A percentile compares a stretch with the other conserved stretches of the same genome.
These are phyloP conservation scores for Hippasteria phrygiana DNA, from an alignment of 53 echinoderm and acorn worm genomes.

Conservation along the genomic window DNA sequence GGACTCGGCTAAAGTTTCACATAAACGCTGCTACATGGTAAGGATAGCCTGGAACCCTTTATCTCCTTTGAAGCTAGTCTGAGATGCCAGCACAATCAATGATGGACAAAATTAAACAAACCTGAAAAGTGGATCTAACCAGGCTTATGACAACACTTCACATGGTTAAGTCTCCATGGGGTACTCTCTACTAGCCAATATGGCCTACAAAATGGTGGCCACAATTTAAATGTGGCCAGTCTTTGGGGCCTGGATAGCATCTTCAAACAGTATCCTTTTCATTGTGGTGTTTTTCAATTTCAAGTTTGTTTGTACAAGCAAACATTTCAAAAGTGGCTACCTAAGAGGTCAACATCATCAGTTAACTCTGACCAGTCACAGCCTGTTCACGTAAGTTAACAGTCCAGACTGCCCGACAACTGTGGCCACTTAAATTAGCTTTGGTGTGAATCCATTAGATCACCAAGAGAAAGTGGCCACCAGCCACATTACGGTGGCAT, in stretches of 20 bases:
- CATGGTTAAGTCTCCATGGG: slow-evolving; percentile 6
- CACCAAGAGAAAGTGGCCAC: neutral
- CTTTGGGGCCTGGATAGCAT: neutral
- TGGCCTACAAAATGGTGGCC: neutral
- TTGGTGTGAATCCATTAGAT: no score
- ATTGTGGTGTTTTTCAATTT: no score
- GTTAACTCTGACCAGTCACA: no score
- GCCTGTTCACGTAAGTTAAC: no score
- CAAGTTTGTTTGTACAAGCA: no score
- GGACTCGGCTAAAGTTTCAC: no score
- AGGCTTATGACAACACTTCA: slow-evolving; percentile 10
- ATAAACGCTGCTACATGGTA: no score
- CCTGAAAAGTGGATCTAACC: slow-evolving; percentile 39
- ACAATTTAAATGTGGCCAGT: neutral
- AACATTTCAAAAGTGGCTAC: no score
- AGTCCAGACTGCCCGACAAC: neutral
- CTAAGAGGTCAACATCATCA: no score
- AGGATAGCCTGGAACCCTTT: neutral
- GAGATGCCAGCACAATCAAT: neutral
- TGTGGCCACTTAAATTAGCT: neutral
- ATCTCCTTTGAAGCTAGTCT: neutral
- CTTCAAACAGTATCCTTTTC: neutral
- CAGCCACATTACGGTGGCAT: no score
- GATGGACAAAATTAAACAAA: neutral
- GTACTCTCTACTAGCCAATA: neutral